Evolutionary conservation across 2,797 vertebrate genomes (phyloP).

Genomic region (Morus bassanus): DNA sequence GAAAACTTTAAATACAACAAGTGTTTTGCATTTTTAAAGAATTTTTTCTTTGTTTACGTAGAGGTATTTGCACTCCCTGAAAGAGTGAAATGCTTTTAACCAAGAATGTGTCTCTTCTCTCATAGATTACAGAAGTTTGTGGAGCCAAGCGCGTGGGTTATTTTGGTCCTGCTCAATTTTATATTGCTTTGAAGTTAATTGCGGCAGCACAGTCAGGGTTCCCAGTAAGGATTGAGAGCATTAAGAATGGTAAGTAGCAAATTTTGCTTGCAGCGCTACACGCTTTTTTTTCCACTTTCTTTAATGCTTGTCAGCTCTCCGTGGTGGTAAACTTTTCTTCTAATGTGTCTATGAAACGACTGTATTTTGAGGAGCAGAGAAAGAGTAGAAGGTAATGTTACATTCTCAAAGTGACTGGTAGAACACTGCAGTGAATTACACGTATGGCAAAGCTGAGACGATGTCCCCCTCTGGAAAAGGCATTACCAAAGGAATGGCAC

Average conservation of each 20-base stretch:
- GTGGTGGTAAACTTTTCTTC: not conserved
- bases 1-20: not conserved
- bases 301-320: not conserved
- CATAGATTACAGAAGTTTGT: conserved; percentile 90
- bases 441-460: not conserved
- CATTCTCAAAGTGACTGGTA: not conserved
- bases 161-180: conserved; percentile 92
- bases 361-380: not conserved
- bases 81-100: not conserved
- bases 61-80: not conserved
- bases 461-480: not conserved
- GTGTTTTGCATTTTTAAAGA: not conserved
- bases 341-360: not conserved
- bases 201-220: conserved; percentile 89
- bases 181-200: conserved; percentile 91
- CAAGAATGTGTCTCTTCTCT: not conserved
- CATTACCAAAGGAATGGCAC: not conserved
- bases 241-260: conserved; percentile 85
- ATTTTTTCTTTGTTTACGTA: not conserved
- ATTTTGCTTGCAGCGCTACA: not conserved
- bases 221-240: conserved; percentile 86
- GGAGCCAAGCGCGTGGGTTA: conserved; percentile 90
- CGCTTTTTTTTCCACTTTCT: not conserved
- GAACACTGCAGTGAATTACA: not conserved
- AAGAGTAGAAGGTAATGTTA: not conserved